Evolutionary conservation across 2,888 invertebrate species (phyloP).

Genomic region (Charanyca ferruginea): DNA sequence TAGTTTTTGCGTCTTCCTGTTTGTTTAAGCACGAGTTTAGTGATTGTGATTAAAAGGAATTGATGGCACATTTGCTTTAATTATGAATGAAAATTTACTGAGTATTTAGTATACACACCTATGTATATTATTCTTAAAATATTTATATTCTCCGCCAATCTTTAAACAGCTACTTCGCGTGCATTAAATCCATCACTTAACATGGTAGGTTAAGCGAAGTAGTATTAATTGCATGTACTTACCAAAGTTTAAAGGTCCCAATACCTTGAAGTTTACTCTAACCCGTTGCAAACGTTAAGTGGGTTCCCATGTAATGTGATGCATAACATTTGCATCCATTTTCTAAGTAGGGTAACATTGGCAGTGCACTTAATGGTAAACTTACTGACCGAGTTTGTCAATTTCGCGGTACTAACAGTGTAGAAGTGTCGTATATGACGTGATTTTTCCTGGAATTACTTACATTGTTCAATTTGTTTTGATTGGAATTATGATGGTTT

Average conservation of each 20-base stretch:
- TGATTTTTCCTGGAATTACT: slow-evolving; percentile 41
- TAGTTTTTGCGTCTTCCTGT: slow-evolving; percentile 16
- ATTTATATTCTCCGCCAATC: neutral
- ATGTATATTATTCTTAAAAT: too few relatives aligned
- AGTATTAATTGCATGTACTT: slow-evolving; percentile 38
- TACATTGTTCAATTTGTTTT: neutral
- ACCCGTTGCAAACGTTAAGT: slow-evolving; percentile 63
- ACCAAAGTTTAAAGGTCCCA: slow-evolving; percentile 69
- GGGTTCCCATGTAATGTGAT: slow-evolving; percentile 57
- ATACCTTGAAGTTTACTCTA: slow-evolving; percentile 69
- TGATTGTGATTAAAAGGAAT: slow-evolving; percentile 12
- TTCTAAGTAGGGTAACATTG: slow-evolving; percentile 50
- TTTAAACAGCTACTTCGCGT: slow-evolving; percentile 1
- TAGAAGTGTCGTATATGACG: slow-evolving; percentile 31
- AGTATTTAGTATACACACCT: neutral
- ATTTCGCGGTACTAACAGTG: slow-evolving; percentile 32
- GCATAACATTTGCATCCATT: slow-evolving; percentile 61
- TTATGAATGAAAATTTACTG: neutral
- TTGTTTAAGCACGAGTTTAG: neutral
- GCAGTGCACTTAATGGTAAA: slow-evolving; percentile 37
- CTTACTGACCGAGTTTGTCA: slow-evolving; percentile 55
- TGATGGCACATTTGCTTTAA: slow-evolving; percentile 5
- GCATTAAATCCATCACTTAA: neutral
- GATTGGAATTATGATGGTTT: slow-evolving; percentile 4
- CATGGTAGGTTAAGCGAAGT: neutral